phyloP scores from a whole-genome alignment of 2,113 vertebrate genomes.

The Paracanthobrama guichenoti region DNA sequence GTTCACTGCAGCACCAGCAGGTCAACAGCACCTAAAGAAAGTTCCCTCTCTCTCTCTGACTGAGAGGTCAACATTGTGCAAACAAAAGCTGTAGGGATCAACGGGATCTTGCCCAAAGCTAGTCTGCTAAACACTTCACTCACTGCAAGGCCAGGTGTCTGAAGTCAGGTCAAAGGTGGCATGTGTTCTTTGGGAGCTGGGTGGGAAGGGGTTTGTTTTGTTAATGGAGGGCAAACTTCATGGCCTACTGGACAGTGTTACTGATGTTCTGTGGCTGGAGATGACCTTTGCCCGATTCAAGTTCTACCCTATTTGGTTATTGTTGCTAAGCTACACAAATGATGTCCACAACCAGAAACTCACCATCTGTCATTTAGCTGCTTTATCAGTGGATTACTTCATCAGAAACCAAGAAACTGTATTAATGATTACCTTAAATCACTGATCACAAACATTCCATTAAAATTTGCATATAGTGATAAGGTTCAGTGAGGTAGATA shows the following conservation, averaged over 20 bases:
- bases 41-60: slow-evolving; percentile 45
- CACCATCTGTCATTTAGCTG: slow-evolving; percentile 18
- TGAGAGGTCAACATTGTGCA: slow-evolving; percentile 68
- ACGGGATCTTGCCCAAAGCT: slow-evolving; percentile 56
- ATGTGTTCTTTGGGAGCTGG: not conserved
- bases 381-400: slow-evolving; percentile 4
- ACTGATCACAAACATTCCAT: not conserved
- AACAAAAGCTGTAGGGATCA: slow-evolving; percentile 56
- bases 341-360: slow-evolving; percentile 4
- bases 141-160: slow-evolving; percentile 42
- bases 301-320: slow-evolving; percentile 44
- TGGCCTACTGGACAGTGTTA: slow-evolving; percentile 53
- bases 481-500: not conserved
- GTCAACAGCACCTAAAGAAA: slow-evolving; percentile 65
- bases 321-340: slow-evolving; percentile 20
- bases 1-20: slow-evolving; percentile 67
- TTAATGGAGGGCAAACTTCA: slow-evolving; percentile 41
- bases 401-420: not conserved
- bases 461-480: not conserved
- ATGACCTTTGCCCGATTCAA: slow-evolving; percentile 66
- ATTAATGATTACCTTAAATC: slow-evolving; percentile 1
- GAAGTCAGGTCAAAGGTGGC: not conserved
- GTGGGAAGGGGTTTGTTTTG: slow-evolving; percentile 35
- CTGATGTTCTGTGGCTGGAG: slow-evolving; percentile 46
- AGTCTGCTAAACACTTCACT: slow-evolving; percentile 53